Percentiles rank a stretch among this genome's conserved stretches.
phyloP scores from a whole-genome alignment of 2,113 vertebrate genomes.

The Athene cunicularia region DNA sequence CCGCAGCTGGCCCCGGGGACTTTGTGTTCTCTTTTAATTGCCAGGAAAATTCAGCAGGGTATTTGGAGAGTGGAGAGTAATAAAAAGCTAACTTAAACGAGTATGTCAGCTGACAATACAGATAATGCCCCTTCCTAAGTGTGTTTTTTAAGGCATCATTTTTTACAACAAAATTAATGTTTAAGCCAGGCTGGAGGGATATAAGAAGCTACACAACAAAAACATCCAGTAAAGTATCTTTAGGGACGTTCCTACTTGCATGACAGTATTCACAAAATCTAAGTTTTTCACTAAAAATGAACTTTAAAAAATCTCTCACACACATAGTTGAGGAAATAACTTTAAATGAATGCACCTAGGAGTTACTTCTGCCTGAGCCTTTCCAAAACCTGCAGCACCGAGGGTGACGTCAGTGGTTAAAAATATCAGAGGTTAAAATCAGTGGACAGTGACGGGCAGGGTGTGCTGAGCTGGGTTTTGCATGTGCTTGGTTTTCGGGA shows the following conservation, averaged over 20 bases:
- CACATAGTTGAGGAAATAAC: neutral
- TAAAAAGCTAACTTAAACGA: neutral
- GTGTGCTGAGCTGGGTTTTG: fast-evolving
- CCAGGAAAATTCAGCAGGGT: neutral
- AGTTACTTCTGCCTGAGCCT: neutral
- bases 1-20: fast-evolving
- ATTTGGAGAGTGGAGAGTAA: neutral
- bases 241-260: neutral
- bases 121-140: neutral
- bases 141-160: neutral
- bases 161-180: neutral
- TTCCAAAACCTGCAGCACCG: neutral
- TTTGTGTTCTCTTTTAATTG: neutral
- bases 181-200: neutral
- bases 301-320: neutral
- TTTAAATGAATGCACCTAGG: neutral
- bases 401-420: no score
- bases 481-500: neutral
- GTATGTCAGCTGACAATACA: neutral
- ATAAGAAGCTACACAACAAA: neutral
- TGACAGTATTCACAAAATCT: neutral
- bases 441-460: neutral
- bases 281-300: neutral
- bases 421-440: no score
- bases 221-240: neutral